A percentile compares a stretch with the other conserved stretches of the same genome.
phyloP scores from a whole-genome alignment of 2,113 vertebrate genomes.

The Ochotona princeps region DNA sequence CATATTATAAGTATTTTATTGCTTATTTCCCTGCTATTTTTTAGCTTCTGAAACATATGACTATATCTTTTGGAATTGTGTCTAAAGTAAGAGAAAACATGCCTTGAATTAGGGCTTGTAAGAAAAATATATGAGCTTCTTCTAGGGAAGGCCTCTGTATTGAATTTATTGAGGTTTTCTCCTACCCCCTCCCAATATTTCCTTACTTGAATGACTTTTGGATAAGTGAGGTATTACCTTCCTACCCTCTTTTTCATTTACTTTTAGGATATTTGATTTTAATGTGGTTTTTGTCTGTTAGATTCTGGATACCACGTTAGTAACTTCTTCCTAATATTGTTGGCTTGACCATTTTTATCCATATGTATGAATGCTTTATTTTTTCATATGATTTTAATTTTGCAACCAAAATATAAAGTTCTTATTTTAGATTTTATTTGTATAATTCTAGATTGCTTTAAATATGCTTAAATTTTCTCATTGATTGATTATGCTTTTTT shows the following conservation, averaged over 20 bases:
- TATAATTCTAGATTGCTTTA: conserved; percentile 55
- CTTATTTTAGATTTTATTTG: conserved; percentile 58
- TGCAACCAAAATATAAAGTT: conserved; percentile 61
- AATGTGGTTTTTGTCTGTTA: conserved; percentile 49
- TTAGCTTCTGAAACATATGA: conserved; percentile 39
- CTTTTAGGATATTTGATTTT: conserved; percentile 55
- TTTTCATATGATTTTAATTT: conserved; percentile 49
- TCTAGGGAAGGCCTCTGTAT: conserved; percentile 27
- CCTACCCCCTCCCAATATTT: not conserved
- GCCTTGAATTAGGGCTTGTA: conserved; percentile 27
- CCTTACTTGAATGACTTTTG: conserved; percentile 59
- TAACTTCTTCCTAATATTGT: conserved; percentile 42
- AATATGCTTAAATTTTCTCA: conserved; percentile 12
- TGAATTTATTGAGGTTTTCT: not conserved
- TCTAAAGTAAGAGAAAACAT: conserved; percentile 56
- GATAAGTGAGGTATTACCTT: conserved; percentile 70
- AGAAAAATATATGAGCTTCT: conserved; percentile 21
- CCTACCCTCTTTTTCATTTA: not conserved
- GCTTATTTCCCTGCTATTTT: conserved; percentile 46
- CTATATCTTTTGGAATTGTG: not conserved
- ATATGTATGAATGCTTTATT: conserved; percentile 43
- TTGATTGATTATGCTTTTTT: conserved; percentile 37
- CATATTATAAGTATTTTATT: conserved; percentile 50
- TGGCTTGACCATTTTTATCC: conserved; percentile 16
- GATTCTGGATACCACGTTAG: conserved; percentile 2